phyloP scores from a whole-genome alignment of 2,797 vertebrate genomes.

The Pogonophryne albipinna region DNA sequence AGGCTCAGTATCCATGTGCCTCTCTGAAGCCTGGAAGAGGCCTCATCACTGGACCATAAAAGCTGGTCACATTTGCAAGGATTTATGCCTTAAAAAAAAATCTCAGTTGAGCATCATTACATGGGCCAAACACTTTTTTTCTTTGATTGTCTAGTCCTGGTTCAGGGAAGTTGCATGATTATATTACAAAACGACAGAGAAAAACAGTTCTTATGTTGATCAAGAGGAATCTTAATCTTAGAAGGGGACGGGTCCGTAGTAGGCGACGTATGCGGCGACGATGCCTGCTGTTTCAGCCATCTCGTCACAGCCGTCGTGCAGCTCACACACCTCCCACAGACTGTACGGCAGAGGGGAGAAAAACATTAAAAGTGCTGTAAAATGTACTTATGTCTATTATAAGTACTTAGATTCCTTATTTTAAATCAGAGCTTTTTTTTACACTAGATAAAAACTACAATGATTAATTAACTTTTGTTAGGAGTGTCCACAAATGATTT shows the following conservation, averaged over 20 bases:
- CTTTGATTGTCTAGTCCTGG: conserved; percentile 27
- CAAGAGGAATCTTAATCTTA: conserved; percentile 54
- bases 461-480: background rate
- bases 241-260: conserved; percentile 84
- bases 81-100: conserved; percentile 42
- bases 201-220: conserved; percentile 39
- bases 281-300: conserved; percentile 89
- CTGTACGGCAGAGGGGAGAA: conserved; percentile 59
- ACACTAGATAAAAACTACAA: background rate
- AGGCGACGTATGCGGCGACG: conserved; percentile 84
- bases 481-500: background rate
- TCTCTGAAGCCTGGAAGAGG: conserved; percentile 59
- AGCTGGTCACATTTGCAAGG: conserved; percentile 57
- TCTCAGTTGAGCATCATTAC: conserved; percentile 44
- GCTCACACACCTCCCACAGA: conserved; percentile 88
- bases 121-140: conserved; percentile 26
- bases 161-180: conserved; percentile 46
- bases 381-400: background rate
- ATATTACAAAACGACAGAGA: conserved; percentile 20
- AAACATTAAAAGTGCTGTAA: background rate
- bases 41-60: conserved; percentile 31
- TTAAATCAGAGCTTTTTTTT: background rate
- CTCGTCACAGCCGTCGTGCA: conserved; percentile 86
- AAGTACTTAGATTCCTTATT: background rate
- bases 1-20: conserved; percentile 67